Conservation (phyloP, 2,797 vertebrate species). For the Alcedo atthis region DNA sequence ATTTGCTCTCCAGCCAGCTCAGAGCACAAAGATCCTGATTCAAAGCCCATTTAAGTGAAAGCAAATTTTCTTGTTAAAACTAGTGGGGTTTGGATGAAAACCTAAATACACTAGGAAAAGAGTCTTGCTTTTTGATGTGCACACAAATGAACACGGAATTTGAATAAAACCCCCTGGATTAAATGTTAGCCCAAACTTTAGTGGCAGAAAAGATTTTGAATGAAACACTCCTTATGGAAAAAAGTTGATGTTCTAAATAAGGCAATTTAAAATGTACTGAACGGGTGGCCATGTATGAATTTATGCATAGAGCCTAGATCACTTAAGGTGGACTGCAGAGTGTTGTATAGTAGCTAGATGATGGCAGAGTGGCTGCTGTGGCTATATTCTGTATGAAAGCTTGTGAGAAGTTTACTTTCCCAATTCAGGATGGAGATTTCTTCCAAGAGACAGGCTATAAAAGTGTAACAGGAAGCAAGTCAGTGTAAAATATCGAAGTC, state of each 20-base stretch:
- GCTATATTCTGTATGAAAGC: neutral
- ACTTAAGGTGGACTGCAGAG: neutral
- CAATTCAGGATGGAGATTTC: conserved; percentile 6
- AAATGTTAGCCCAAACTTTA: neutral
- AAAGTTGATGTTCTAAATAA: neutral
- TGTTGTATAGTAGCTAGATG: neutral
- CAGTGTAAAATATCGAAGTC: conserved; percentile 22
- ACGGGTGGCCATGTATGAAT: neutral
- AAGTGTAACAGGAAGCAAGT: conserved; percentile 43
- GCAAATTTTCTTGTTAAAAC: neutral
- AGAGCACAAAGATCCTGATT: neutral
- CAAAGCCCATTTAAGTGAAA: neutral
- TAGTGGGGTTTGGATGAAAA: neutral
- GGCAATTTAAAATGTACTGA: neutral
- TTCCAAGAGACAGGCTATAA: conserved; percentile 42
- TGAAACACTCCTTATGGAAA: neutral
- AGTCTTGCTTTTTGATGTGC: neutral
- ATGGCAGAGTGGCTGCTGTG: neutral
- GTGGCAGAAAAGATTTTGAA: neutral
- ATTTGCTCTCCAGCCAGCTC: neutral
- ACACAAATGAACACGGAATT: neutral
- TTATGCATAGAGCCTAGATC: neutral
- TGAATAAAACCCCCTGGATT: neutral
- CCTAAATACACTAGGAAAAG: neutral
- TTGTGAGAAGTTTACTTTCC: conserved; percentile 9